These are phyloP conservation scores for Amblyopsis hoosieri DNA, from an alignment of 2,797 vertebrate genomes.

Conservation along the genomic window DNA sequence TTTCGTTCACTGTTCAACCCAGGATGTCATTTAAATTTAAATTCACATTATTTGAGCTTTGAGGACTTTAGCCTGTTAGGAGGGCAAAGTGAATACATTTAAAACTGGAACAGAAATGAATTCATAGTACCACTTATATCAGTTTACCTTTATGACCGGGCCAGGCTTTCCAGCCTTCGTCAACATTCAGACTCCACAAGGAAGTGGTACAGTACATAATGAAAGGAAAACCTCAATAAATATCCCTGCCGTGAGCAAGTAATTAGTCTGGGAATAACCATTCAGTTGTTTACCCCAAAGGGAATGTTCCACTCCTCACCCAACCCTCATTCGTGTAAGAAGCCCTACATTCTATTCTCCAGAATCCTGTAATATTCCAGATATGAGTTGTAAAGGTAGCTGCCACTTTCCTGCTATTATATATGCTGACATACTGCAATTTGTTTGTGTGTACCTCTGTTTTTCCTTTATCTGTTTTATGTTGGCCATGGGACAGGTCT, in stretches of 20 bases:
- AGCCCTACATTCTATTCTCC: background rate
- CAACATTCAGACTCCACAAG: slow-evolving; percentile 32
- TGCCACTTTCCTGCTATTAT: background rate
- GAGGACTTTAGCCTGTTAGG: no score
- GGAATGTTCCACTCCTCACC: slow-evolving; percentile 21
- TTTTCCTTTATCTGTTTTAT: slow-evolving; percentile 4
- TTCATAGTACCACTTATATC: slow-evolving; percentile 31
- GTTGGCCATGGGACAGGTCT: slow-evolving; percentile 41
- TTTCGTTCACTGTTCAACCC: no score
- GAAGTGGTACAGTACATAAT: slow-evolving; percentile 49
- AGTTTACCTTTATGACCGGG: slow-evolving; percentile 33
- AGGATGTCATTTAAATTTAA: no score
- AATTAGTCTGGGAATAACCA: slow-evolving; percentile 45
- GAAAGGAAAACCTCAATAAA: slow-evolving; percentile 47
- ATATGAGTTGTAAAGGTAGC: background rate
- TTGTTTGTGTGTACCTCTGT: slow-evolving; percentile 6
- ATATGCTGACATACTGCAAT: background rate
- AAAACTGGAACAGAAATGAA: slow-evolving; percentile 30
- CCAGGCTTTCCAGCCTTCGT: slow-evolving; percentile 21
- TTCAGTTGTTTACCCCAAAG: slow-evolving; percentile 30
- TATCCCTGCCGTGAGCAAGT: slow-evolving; percentile 26
- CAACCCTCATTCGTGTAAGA: background rate
- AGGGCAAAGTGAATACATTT: slow-evolving; percentile 18
- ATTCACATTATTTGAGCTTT: no score
- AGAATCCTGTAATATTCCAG: slow-evolving; percentile 5